phyloP scores from a whole-genome alignment of 2,113 vertebrate genomes.

The Salminus brasiliensis region DNA sequence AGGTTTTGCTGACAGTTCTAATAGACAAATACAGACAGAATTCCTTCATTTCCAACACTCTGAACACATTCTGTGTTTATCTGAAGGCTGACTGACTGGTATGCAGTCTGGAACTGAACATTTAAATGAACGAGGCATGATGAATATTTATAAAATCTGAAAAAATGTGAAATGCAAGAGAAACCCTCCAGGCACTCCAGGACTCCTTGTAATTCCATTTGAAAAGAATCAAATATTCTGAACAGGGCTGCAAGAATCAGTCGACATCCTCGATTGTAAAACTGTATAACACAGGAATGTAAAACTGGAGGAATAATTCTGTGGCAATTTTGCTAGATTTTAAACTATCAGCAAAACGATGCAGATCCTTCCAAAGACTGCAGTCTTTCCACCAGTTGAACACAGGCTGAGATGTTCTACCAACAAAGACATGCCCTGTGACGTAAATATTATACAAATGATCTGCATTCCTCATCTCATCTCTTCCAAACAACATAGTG shows the following conservation, averaged over 20 bases:
- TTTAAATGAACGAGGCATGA: slow-evolving; percentile 2
- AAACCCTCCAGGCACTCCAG: background rate
- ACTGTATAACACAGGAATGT: background rate
- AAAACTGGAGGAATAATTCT: too few relatives aligned
- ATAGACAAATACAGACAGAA: background rate
- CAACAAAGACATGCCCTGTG: too few relatives aligned
- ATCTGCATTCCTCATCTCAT: too few relatives aligned
- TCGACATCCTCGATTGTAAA: background rate
- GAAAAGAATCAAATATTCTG: background rate
- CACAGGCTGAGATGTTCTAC: too few relatives aligned
- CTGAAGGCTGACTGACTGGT: background rate
- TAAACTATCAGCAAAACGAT: too few relatives aligned
- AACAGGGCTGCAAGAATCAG: background rate
- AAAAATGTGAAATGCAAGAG: background rate
- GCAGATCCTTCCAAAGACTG: too few relatives aligned
- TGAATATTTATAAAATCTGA: background rate
- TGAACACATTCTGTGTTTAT: background rate
- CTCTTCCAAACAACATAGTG: too few relatives aligned
- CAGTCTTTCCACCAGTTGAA: too few relatives aligned
- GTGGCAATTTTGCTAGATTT: too few relatives aligned
- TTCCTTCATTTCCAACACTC: background rate
- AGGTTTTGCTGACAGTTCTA: background rate
- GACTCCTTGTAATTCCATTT: background rate
- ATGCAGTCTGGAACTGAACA: background rate
- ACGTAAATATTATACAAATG: too few relatives aligned